Evolutionary conservation across 2,113 vertebrate genomes (phyloP).

Genomic region (Chelonoidis abingdonii): DNA sequence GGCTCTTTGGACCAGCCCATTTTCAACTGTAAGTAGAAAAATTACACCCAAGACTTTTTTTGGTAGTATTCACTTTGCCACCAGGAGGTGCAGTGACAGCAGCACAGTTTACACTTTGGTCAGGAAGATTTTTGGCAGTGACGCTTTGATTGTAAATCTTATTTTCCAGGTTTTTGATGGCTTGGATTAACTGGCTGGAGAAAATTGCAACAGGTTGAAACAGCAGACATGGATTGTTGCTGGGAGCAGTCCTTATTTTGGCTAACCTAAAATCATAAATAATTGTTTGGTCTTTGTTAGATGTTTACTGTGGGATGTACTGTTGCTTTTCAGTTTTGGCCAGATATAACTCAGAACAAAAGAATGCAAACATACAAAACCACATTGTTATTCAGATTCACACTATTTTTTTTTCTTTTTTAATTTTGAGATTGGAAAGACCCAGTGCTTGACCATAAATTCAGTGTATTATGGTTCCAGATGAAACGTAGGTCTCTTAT

Average conservation of each 20-base stretch:
- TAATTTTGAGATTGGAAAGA: neutral
- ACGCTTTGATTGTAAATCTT: neutral
- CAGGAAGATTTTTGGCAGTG: neutral
- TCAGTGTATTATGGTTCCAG: accelerated
- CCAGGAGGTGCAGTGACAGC: neutral
- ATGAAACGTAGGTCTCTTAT: neutral
- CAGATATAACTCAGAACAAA: neutral
- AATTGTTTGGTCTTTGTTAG: neutral
- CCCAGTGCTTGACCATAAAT: neutral
- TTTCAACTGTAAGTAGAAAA: conserved; percentile 9
- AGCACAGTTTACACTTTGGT: neutral
- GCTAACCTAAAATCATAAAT: neutral
- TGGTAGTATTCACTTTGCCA: neutral
- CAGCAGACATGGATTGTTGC: neutral
- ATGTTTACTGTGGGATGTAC: neutral
- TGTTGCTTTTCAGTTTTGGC: too few relatives aligned
- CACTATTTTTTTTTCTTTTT: neutral
- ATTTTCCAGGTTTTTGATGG: neutral
- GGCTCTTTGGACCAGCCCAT: neutral
- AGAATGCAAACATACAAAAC: accelerated
- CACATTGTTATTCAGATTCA: neutral
- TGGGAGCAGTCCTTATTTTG: neutral
- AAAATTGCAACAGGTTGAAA: neutral
- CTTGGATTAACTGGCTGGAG: neutral
- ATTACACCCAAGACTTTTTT: neutral